phyloP scores from a whole-genome alignment of 2,113 vertebrate species.

The Marcusenius ussheri region DNA sequence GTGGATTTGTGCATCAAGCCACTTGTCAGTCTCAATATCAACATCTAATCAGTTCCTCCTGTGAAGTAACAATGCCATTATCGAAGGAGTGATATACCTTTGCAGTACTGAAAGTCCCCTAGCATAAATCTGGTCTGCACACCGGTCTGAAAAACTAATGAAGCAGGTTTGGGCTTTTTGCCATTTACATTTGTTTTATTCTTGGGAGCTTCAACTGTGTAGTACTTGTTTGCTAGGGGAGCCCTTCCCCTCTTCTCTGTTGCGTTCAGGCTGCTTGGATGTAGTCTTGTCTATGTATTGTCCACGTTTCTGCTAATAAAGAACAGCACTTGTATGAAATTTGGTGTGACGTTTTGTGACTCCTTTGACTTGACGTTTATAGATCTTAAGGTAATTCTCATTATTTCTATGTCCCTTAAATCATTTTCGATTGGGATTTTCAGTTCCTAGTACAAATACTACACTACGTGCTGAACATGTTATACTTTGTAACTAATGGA shows the following conservation, averaged over 20 bases:
- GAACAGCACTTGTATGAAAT: slow-evolving; percentile 57
- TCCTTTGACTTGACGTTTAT: not conserved
- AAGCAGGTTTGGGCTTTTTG: slow-evolving; percentile 9
- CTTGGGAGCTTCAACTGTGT: slow-evolving; percentile 10
- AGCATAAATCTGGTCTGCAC: slow-evolving; percentile 13
- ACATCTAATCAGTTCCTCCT: not conserved
- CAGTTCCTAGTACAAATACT: not conserved
- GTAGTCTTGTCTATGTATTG: slow-evolving; percentile 37
- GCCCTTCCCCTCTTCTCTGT: slow-evolving; percentile 33
- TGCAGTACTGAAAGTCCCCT: slow-evolving; percentile 5
- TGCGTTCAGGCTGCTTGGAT: slow-evolving; percentile 46
- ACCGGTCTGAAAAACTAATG: slow-evolving; percentile 14
- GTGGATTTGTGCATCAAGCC: slow-evolving; percentile 6
- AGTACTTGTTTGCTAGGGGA: slow-evolving; percentile 14
- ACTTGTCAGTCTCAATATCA: not conserved
- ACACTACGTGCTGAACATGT: not conserved
- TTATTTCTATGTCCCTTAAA: not conserved
- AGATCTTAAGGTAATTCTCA: not conserved
- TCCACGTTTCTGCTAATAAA: slow-evolving; percentile 58
- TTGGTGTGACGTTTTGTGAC: not conserved
- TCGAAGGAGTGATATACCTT: not conserved
- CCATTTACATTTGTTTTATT: not conserved
- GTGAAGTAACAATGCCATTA: not conserved
- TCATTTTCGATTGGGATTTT: not conserved
- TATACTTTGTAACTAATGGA: not conserved